These are phyloP conservation scores for Syndactyla subalaris DNA, from an alignment of 2,797 vertebrate genomes.

Conservation along the genomic window DNA sequence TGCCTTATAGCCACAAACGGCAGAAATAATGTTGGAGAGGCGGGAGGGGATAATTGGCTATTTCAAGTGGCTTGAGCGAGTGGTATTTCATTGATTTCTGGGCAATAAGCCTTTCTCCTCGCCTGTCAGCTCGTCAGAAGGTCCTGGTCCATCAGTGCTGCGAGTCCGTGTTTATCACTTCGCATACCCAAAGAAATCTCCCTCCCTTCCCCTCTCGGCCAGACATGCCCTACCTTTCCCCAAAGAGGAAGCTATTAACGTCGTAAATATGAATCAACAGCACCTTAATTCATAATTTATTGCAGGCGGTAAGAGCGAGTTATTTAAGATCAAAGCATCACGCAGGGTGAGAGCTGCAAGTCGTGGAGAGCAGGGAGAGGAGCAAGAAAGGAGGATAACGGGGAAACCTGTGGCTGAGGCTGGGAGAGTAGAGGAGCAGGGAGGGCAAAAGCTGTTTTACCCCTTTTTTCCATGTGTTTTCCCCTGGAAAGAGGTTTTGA, in stretches of 20 bases:
- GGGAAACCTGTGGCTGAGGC: not conserved
- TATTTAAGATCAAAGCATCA: not conserved
- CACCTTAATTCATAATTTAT: slow-evolving; percentile 41
- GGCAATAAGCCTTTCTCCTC: not conserved
- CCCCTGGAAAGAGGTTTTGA: not conserved
- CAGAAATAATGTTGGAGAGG: not conserved
- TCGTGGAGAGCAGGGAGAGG: not conserved
- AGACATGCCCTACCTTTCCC: not conserved
- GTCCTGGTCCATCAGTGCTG: not conserved
- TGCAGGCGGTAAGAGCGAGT: not conserved
- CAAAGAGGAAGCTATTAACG: slow-evolving; percentile 16
- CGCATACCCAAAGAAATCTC: not conserved
- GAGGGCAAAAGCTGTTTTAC: not conserved
- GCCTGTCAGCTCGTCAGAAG: not conserved
- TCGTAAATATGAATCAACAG: slow-evolving; percentile 17
- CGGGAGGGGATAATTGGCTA: not conserved
- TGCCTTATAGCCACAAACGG: not conserved
- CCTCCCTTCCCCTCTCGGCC: not conserved
- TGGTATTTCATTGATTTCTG: not conserved
- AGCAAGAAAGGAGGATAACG: not conserved
- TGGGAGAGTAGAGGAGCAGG: not conserved
- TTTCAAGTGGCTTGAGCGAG: not conserved
- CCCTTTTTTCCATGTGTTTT: not conserved
- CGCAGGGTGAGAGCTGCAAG: not conserved
- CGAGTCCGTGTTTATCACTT: not conserved